Base-by-base conservation (phyloP, 2,888 invertebrate genomes). In the Bombylius discolor region DNA sequence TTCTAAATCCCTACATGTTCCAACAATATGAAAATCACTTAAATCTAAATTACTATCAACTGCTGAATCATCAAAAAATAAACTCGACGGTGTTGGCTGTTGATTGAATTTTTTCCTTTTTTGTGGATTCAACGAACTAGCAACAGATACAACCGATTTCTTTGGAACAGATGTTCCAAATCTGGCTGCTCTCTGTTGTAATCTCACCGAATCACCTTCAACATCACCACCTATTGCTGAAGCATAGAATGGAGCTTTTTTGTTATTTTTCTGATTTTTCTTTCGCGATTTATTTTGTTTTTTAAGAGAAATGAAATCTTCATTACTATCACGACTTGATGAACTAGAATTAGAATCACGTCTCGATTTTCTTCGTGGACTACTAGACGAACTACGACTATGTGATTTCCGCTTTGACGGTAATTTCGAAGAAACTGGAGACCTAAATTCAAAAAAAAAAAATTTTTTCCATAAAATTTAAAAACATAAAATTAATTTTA, bases 1-100 rank as follows among this genome's bases (percentile, higher is more conserved):
- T 75, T 99, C 98, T 68, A 99, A 77, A 70, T 96, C 91, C 71
- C 81, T 82, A 76, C 94, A 95, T 31, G 93, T 93, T 61, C 98
- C 99, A 64, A 96, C 87, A 69, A 99, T 89, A 73, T 93, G 92
- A 74, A 88, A 83, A 70, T 86, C 85, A 64, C 84, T 82, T 76
- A 91, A 83, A 76, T 93, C 92, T 76, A 90, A 84, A 66, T 89
- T 76, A 55, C 71, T 87, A 59, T 81, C 81, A 61, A 82, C 79
- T 58, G 75, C 73, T 31, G 62, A 68, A 64, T 84, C 85, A 62
- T 84, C 82, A 60, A 79, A 70, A 45, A 78, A 73, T 13, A 59
- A 53, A 51, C 58, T 57, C 23, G 53, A 56, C 13, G 48, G 50
- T 23, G 56, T 48, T 45, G 69, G 67, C 62, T 67, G 75, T 52